phyloP scores from a whole-genome alignment of 2,797 vertebrate species.

The Rhinichthys osculus region DNA sequence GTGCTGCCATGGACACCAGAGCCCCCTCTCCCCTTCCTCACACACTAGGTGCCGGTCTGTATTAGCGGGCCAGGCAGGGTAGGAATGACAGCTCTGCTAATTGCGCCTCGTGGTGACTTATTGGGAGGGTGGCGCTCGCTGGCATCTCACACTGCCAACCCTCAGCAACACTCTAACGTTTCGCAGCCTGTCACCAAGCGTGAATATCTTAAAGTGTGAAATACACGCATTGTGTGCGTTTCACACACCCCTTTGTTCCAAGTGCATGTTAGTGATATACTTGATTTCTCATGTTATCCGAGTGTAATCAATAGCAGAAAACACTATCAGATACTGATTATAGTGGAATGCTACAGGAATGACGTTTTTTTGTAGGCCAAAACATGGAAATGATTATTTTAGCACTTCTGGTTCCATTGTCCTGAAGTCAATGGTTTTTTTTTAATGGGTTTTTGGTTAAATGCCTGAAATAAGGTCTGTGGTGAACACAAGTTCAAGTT shows the following conservation, averaged over 20 bases:
- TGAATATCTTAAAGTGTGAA: conserved; percentile 68
- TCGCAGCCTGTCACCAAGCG: conserved; percentile 70
- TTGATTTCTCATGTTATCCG: background rate
- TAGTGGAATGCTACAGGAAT: background rate
- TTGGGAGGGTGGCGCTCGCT: conserved; percentile 72
- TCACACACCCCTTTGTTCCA: conserved; percentile 30
- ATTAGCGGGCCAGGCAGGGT: conserved; percentile 87
- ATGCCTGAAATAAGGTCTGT: background rate
- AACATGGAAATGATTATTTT: background rate
- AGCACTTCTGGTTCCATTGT: background rate
- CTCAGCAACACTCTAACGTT: conserved; percentile 70
- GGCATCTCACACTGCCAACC: conserved; percentile 67
- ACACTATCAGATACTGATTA: too few relatives aligned
- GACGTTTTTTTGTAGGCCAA: background rate
- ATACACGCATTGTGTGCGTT: conserved; percentile 27
- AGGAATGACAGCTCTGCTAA: conserved; percentile 90
- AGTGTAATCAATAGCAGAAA: background rate
- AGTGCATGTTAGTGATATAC: conserved; percentile 11
- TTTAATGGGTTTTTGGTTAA: background rate
- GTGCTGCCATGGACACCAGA: conserved; percentile 80
- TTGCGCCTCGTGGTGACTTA: conserved; percentile 85
- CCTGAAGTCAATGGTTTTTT: background rate
- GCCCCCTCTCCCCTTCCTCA: conserved; percentile 37
- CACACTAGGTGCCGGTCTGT: conserved; percentile 79
- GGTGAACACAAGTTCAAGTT: background rate